phyloP scores from a whole-genome alignment of 1,140 invertebrate species.

The Venustaconcha ellipsiformis region DNA sequence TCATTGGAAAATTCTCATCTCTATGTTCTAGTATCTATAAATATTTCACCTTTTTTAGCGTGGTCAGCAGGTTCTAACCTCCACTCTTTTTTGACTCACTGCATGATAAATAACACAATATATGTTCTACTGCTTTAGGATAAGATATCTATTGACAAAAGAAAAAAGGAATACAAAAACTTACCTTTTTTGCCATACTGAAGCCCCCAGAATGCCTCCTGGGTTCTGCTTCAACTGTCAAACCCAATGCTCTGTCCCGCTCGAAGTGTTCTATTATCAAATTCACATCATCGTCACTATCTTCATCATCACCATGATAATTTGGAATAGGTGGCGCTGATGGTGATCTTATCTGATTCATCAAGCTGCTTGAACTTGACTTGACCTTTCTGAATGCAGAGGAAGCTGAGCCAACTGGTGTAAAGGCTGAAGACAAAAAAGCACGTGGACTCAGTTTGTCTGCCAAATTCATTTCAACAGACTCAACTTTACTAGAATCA shows the following conservation, averaged over 20 bases:
- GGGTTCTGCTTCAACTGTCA: constrained; percentile 25
- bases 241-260: constrained; percentile 29
- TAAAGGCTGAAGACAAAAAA: constrained; percentile 38
- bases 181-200: constrained; percentile 33
- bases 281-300: constrained; percentile 40
- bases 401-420: constrained; percentile 20
- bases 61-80: too few species aligned
- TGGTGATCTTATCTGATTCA: constrained; percentile 47
- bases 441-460: constrained; percentile 60
- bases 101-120: too few species aligned
- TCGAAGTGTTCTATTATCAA: constrained; percentile 39
- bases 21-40: too few species aligned
- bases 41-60: too few species aligned
- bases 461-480: constrained; percentile 21
- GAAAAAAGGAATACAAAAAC: constrained; percentile 5
- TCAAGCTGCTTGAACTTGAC: constrained; percentile 2
- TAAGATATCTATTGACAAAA: not conserved
- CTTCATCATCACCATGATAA: constrained; percentile 44
- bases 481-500: too few species aligned
- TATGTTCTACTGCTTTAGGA: too few species aligned
- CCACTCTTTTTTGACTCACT: too few species aligned
- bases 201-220: constrained; percentile 41
- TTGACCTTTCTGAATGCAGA: constrained; percentile 28
- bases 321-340: constrained; percentile 59
- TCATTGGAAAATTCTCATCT: too few species aligned